These are phyloP conservation scores for Spizaetus ornatus DNA, from an alignment of 2,113 vertebrate genomes.

Conservation along the genomic window DNA sequence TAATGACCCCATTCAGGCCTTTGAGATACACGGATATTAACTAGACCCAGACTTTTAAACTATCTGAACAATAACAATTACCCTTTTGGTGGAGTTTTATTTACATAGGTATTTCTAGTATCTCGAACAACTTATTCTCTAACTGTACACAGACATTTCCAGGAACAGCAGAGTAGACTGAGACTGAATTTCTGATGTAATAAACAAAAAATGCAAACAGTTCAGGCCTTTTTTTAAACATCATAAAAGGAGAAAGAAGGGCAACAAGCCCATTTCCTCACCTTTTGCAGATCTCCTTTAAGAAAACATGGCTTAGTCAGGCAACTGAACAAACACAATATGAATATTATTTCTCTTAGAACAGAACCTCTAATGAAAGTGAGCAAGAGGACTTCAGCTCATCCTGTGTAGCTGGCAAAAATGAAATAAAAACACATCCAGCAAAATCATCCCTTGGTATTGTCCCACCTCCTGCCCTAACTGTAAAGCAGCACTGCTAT, in stretches of 20 bases:
- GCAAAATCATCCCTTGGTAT: not conserved
- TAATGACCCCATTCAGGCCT: not conserved
- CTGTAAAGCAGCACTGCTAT: not conserved
- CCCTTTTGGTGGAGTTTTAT: not conserved
- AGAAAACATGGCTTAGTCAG: not conserved
- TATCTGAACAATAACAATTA: not conserved
- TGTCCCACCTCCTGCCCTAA: not conserved
- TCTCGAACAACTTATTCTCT: not conserved
- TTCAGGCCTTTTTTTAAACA: not conserved
- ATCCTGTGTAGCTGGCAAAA: not conserved
- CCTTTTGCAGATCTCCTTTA: not conserved
- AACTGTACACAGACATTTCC: not conserved
- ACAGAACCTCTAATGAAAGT: not conserved
- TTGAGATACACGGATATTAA: not conserved
- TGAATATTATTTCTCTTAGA: not conserved
- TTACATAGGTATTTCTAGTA: not conserved
- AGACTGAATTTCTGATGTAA: not conserved
- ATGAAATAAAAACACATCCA: not conserved
- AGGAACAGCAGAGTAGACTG: not conserved
- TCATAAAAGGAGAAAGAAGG: not conserved
- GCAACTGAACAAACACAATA: not conserved
- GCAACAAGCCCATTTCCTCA: constrained; percentile 2
- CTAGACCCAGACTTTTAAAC: not conserved
- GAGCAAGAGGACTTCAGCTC: not conserved
- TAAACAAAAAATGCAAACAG: not conserved